These are phyloP conservation scores for Lepidonotus clava DNA, from an alignment of 2,888 invertebrate genomes.

Conservation along the genomic window DNA sequence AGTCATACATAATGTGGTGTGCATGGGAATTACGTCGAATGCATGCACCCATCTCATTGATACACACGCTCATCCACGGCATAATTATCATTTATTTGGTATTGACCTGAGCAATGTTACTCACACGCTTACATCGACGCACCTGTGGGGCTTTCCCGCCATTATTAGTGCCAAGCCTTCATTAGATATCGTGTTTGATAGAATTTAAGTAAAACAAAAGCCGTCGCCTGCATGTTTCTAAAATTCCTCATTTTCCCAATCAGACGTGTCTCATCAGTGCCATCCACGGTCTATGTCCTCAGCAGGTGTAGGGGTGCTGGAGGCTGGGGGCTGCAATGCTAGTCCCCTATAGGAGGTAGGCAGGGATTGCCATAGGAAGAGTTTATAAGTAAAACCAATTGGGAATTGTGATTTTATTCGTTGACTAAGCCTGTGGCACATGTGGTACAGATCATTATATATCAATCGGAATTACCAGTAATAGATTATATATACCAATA, in stretches of 20 bases:
- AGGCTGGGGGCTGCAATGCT: too few relatives aligned
- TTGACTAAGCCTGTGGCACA: too few relatives aligned
- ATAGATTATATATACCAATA: not conserved
- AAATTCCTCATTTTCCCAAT: too few relatives aligned
- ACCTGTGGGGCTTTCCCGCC: not conserved
- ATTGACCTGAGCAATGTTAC: too few relatives aligned
- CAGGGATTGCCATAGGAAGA: not conserved
- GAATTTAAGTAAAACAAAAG: not conserved
- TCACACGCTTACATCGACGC: too few relatives aligned
- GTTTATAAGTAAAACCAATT: not conserved
- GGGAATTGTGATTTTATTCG: not conserved
- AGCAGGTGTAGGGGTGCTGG: not conserved
- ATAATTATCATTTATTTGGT: too few relatives aligned
- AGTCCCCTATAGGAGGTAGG: not conserved
- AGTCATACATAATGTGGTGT: too few relatives aligned
- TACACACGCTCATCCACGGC: not conserved
- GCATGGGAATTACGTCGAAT: too few relatives aligned
- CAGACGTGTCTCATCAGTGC: not conserved
- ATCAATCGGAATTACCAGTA: not conserved
- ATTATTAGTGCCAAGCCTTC: not conserved
- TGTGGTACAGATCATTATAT: not conserved
- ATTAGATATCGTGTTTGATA: not conserved
- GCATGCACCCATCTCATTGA: too few relatives aligned
- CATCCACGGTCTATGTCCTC: not conserved
- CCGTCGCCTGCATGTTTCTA: too few relatives aligned